Conservation (phyloP, 2,113 vertebrate species). For the Columba livia region DNA sequence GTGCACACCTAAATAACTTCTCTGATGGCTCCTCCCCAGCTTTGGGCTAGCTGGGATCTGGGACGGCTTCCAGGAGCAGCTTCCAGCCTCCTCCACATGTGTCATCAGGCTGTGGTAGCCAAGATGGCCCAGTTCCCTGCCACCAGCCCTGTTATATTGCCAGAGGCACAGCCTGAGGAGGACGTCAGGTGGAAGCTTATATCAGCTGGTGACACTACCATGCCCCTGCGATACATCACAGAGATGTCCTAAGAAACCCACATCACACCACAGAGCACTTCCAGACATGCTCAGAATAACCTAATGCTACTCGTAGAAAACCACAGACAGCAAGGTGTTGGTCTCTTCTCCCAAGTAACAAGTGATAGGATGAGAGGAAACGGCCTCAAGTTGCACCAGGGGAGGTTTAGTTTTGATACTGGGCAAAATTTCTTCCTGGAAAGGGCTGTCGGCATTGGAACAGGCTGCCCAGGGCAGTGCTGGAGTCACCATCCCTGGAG, state of each 20-base stretch:
- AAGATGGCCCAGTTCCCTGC: neutral
- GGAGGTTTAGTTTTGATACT: too few species aligned
- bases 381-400: too few species aligned
- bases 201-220: neutral
- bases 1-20: constrained; percentile 23
- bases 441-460: too few species aligned
- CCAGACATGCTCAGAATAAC: neutral
- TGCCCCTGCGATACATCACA: neutral
- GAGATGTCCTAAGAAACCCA: neutral
- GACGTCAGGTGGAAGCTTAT: accelerated
- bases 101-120: neutral
- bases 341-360: too few species aligned
- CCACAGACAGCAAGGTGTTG: too few species aligned
- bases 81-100: neutral
- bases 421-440: too few species aligned
- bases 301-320: neutral
- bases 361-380: too few species aligned
- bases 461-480: too few species aligned
- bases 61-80: constrained; percentile 24
- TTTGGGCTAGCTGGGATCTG: neutral
- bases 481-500: too few species aligned
- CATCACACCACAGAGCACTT: neutral
- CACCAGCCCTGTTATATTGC: neutral
- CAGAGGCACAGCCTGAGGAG: neutral
- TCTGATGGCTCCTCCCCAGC: neutral